phyloP scores from a whole-genome alignment of 2,888 invertebrate genomes.

The Galerucella nymphaeae region DNA sequence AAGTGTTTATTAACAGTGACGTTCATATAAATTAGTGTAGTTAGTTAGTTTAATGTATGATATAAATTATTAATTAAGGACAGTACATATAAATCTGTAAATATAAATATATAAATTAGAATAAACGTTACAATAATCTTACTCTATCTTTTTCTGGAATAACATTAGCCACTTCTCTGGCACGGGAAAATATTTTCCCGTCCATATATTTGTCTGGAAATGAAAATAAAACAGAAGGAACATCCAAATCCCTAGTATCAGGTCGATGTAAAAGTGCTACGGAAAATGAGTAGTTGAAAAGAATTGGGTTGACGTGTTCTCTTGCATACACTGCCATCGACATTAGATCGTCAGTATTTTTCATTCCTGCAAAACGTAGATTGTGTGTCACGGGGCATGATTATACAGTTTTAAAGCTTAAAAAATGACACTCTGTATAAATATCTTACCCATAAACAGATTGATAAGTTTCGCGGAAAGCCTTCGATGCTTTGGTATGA shows the following conservation, averaged over 20 bases:
- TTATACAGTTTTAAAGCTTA: too few relatives aligned
- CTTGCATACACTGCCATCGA: conserved; percentile 78
- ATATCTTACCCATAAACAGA: conserved; percentile 71
- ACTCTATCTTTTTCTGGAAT: conserved; percentile 73
- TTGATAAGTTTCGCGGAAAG: conserved; percentile 79
- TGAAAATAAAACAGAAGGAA: conserved; percentile 80
- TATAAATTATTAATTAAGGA: too few relatives aligned
- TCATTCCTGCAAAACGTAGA: conserved; percentile 69
- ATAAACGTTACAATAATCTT: too few relatives aligned
- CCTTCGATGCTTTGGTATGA: conserved; percentile 76
- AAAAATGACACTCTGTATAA: too few relatives aligned
- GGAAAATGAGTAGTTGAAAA: conserved; percentile 83
- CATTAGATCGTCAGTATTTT: conserved; percentile 76
- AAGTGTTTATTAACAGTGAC: too few relatives aligned
- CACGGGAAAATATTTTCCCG: conserved; percentile 75
- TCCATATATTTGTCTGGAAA: conserved; percentile 89
- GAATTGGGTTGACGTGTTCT: conserved; percentile 80
- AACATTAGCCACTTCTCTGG: conserved; percentile 76
- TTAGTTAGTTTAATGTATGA: too few relatives aligned
- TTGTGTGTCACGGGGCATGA: too few relatives aligned
- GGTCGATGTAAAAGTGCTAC: conserved; percentile 80
- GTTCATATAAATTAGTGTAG: too few relatives aligned
- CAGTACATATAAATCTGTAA: too few relatives aligned
- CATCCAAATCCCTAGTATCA: conserved; percentile 76
- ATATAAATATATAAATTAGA: too few relatives aligned